Evolutionary conservation across 2,888 invertebrate genomes (phyloP).

Genomic region (Cancer borealis): DNA sequence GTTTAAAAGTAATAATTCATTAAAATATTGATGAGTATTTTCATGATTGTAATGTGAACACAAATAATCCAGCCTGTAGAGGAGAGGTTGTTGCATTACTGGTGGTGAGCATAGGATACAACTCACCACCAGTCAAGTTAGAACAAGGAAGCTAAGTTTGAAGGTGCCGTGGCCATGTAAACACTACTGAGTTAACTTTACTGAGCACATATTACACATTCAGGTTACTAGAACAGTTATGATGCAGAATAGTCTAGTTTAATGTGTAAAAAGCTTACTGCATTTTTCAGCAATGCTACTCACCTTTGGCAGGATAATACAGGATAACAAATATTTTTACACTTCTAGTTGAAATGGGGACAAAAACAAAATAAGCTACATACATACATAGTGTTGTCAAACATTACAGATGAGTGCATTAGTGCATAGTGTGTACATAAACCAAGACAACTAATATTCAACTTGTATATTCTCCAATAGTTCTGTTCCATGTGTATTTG

Average conservation of each 20-base stretch:
- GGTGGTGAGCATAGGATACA: neutral
- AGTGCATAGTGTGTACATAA: neutral
- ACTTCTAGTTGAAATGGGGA: neutral
- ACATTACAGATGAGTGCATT: neutral
- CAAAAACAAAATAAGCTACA: neutral
- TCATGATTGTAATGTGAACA: neutral
- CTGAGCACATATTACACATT: constrained; percentile 17
- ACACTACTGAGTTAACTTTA: constrained; percentile 8
- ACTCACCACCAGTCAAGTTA: neutral
- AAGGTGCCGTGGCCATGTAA: constrained; percentile 35
- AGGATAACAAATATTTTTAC: neutral
- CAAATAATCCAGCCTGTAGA: neutral
- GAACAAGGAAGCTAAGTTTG: constrained; percentile 21
- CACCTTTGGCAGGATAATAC: constrained; percentile 28
- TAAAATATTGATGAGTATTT: neutral
- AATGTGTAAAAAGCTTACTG: neutral
- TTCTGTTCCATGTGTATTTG: no score
- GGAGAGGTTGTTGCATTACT: neutral
- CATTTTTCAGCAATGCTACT: neutral
- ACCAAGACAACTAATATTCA: no score
- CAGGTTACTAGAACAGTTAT: neutral
- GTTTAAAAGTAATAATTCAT: neutral
- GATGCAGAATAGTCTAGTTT: neutral
- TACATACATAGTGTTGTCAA: neutral
- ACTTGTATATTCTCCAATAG: no score